phyloP scores from a whole-genome alignment of 2,797 vertebrate genomes.

The Rhinophrynus dorsalis region DNA sequence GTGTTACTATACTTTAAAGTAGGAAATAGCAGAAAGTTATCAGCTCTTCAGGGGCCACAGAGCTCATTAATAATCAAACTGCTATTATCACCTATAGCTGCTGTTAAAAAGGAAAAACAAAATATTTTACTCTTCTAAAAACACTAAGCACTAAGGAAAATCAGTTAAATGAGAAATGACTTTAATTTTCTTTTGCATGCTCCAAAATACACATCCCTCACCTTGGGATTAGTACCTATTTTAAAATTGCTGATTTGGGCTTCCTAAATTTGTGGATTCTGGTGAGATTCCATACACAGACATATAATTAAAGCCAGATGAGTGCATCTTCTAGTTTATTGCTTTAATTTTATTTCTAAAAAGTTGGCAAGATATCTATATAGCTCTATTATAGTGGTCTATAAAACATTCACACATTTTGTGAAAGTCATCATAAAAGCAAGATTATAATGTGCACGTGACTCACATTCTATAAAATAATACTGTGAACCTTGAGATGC shows the following conservation, averaged over 20 bases:
- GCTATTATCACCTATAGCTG: conserved; percentile 13
- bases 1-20: too few relatives aligned
- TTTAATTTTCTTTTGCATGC: conserved; percentile 46
- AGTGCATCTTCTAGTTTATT: conserved; percentile 50
- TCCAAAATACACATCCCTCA: conserved; percentile 43
- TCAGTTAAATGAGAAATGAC: conserved; percentile 41
- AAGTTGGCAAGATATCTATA: conserved; percentile 49
- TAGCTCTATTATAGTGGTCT: conserved; percentile 37
- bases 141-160: conserved; percentile 8
- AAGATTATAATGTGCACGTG: conserved; percentile 42
- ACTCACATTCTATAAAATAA: conserved; percentile 45
- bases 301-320: conserved; percentile 49
- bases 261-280: conserved; percentile 47
- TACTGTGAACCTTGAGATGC: conserved; percentile 29
- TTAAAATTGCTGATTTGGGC: conserved; percentile 50
- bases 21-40: background rate
- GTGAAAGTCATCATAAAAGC: conserved; percentile 46
- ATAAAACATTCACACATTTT: conserved; percentile 49
- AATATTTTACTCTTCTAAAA: conserved; percentile 5
- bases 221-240: conserved; percentile 48
- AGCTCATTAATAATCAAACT: conserved; percentile 21
- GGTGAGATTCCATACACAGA: conserved; percentile 45
- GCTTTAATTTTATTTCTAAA: conserved; percentile 49
- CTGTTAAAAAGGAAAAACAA: conserved; percentile 8
- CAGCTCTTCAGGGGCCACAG: background rate